Conservation (phyloP, 30 jellyfish, hydroid and myxozoan species). For the Hydractinia echinata region DNA sequence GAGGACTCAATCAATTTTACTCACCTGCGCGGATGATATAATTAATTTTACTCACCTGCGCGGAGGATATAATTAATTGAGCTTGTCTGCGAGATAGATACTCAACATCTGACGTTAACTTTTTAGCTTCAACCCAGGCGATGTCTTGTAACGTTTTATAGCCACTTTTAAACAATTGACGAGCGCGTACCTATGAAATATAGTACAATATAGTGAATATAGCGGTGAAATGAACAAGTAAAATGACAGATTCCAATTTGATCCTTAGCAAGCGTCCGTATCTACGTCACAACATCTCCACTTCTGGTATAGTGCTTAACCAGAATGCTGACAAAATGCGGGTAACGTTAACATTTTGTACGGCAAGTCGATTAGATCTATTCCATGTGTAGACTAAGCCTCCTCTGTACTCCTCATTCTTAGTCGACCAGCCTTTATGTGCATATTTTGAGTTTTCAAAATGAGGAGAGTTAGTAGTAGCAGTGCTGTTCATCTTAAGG, state of each 20-base stretch:
- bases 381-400: too few species aligned
- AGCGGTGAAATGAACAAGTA: background rate
- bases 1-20: background rate
- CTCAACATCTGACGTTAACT: conserved; percentile 48
- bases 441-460: too few species aligned
- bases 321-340: too few species aligned
- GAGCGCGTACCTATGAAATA: conserved; percentile 76
- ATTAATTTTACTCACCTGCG: conserved; percentile 53
- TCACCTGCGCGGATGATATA: conserved; percentile 81
- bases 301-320: too few species aligned
- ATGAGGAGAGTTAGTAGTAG: too few species aligned
- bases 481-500: too few species aligned
- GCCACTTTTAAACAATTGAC: conserved; percentile 80
- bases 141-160: conserved; percentile 66
- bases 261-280: too few species aligned
- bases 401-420: too few species aligned
- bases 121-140: conserved; percentile 76
- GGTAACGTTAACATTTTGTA: too few species aligned
- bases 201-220: background rate
- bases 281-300: too few species aligned
- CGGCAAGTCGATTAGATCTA: too few species aligned
- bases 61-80: conserved; percentile 60
- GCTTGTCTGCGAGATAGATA: conserved; percentile 80
- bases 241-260: background rate
- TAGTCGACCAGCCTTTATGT: too few species aligned